Percentiles rank a stretch among this genome's conserved stretches.
Evolutionary conservation across 2,888 invertebrate species (phyloP).

Genomic region (Pyrrhia umbra): DNA sequence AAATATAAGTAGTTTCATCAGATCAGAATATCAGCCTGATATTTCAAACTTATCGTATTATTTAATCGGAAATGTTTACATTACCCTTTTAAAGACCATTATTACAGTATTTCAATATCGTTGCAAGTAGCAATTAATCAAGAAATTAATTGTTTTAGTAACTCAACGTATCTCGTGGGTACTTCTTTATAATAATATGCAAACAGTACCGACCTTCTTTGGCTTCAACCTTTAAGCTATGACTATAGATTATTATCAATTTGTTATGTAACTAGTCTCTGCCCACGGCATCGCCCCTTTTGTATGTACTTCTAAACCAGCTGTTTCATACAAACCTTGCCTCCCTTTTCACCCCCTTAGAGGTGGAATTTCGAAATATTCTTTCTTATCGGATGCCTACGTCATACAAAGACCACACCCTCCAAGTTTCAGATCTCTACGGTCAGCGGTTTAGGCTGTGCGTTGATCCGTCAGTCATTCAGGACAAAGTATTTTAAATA

Average conservation of each 20-base stretch:
- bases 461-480: too few relatives aligned
- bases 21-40: slow-evolving; percentile 33
- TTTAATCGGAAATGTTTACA: slow-evolving; percentile 51
- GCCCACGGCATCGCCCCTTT: too few relatives aligned
- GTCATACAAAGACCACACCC: too few relatives aligned
- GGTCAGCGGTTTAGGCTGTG: too few relatives aligned
- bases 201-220: background rate
- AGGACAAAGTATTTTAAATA: background rate
- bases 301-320: too few relatives aligned
- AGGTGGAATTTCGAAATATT: too few relatives aligned
- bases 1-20: background rate
- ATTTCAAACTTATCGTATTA: slow-evolving; percentile 46
- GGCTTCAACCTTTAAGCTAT: slow-evolving; percentile 9
- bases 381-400: too few relatives aligned
- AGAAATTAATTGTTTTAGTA: slow-evolving; percentile 36
- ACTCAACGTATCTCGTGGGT: background rate
- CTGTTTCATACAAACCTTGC: too few relatives aligned
- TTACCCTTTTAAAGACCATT: slow-evolving; percentile 45
- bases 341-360: too few relatives aligned
- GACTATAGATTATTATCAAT: background rate
- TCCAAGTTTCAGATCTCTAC: too few relatives aligned
- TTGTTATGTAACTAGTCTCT: background rate
- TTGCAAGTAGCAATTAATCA: slow-evolving; percentile 35
- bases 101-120: slow-evolving; percentile 47
- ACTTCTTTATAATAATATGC: slow-evolving; percentile 1